Evolutionary conservation across 64 coral and sea anemone genomes (phyloP), one percentile per base, ranked within the genome.

Genomic region (Platygyra sinensis): DNA sequence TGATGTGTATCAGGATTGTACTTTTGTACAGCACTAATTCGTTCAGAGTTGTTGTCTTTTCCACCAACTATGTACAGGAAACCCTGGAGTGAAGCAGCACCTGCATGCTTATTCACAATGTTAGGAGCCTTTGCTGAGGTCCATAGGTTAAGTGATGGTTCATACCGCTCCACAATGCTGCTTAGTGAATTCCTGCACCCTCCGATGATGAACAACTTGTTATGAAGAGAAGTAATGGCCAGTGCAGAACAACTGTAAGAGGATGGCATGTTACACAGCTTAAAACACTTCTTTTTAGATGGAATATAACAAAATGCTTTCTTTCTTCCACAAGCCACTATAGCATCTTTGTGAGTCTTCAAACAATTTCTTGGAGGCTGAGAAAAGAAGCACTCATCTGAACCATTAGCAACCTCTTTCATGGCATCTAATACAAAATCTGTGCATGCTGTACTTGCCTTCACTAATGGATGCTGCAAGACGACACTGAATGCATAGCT

Each of bases 361-460:
- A 91, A 15, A 31, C 89, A 91, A 38, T 83, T 91, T 74, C 89
- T 83, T 51, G 89, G 89, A 60, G 81, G 72, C 15, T 75, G 30
- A 17, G 83, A 63, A 24, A 38, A 81, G 20, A 81, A 59, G 39
- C 83, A 79, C 36, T 81, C 89, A 52, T 69, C 67, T 16, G 72
- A 67, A 46, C 83, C 52, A 24, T 83, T 28, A 27, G 80, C 59
- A n/a, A 60, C 69, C 78, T 72, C 81, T 18, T 81, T 84, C 79
- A 91, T 91, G 1, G 89, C 79, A 50, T 91, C 83, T 13, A 91
- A 33, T 7, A 84, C 89, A 74, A 74, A 81, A 32, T 69, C 89
- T 73, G 63, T 91, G 22, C 89, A 91, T 11, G 60, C 22, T 28
- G 74, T 38, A 54, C 75, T 75, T 8, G 78, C 49, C 30, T 46